Conservation (phyloP, 2,797 vertebrate species). For the Coregonus suidteri region DNA sequence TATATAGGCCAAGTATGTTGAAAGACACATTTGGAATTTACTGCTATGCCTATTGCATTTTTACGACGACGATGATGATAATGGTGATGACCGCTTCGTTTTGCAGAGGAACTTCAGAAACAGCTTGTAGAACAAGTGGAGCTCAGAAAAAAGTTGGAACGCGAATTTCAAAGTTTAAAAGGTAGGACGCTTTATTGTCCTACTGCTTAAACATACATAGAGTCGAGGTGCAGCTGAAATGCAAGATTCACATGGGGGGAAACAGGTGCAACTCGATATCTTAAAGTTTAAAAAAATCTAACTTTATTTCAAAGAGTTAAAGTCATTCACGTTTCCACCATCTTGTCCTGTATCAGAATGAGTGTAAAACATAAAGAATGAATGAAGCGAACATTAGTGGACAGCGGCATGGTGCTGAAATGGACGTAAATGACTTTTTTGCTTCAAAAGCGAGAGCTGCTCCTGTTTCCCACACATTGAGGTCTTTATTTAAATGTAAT, state of each 20-base stretch:
- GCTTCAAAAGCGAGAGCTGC: neutral
- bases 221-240: neutral
- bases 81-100: constrained; percentile 22
- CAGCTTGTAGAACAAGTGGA: constrained; percentile 96
- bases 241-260: neutral
- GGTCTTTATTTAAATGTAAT: neutral
- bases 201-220: neutral
- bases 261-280: neutral
- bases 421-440: neutral
- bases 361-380: neutral
- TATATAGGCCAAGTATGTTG: neutral
- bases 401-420: neutral
- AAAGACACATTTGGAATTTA: neutral
- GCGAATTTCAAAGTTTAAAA: constrained; percentile 98
- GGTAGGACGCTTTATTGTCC: constrained; percentile 69
- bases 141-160: constrained; percentile 94
- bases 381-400: neutral
- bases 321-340: neutral
- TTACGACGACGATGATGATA: neutral
- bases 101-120: constrained; percentile 93
- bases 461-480: neutral
- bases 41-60: neutral
- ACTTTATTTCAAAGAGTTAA: neutral
- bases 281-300: neutral
- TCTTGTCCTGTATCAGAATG: neutral